Evolutionary conservation across 1,140 invertebrate species (phyloP).

Genomic region (Drosophila pandora): DNA sequence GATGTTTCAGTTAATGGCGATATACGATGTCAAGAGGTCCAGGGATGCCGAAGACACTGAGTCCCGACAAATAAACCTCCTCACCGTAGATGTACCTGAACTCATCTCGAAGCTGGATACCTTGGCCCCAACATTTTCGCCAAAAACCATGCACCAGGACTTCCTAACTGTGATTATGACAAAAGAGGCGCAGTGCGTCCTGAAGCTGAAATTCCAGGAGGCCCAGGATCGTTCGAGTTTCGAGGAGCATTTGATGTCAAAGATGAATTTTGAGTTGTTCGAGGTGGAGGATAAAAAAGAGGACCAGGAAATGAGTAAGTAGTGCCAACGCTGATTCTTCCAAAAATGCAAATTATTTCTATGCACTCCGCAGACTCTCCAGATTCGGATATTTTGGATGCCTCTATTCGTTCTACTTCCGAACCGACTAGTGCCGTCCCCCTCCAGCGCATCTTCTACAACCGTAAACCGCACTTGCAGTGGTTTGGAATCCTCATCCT

Average conservation of each 20-base stretch:
- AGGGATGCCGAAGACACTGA: not conserved
- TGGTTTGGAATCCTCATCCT: conserved; percentile 55
- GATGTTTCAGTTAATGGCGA: conserved; percentile 33
- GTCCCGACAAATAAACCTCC: conserved; percentile 46
- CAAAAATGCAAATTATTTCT: not conserved
- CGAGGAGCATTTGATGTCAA: conserved; percentile 41
- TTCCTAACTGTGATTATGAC: conserved; percentile 63
- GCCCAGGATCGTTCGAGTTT: conserved; percentile 25
- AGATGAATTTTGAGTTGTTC: conserved; percentile 25
- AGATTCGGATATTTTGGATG: conserved; percentile 31
- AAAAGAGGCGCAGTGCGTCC: conserved; percentile 27
- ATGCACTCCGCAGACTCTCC: not conserved
- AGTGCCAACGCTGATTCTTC: not conserved
- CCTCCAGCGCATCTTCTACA: conserved; percentile 57
- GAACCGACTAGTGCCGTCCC: not conserved
- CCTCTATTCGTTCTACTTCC: not conserved
- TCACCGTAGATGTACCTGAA: conserved; percentile 36
- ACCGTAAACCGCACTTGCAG: conserved; percentile 35
- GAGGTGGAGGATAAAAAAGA: not conserved
- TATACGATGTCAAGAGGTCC: conserved; percentile 35
- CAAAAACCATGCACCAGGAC: conserved; percentile 55
- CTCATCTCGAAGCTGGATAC: conserved; percentile 30
- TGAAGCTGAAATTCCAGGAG: conserved; percentile 45
- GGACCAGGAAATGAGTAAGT: conserved; percentile 13
- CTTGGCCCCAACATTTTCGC: conserved; percentile 36